Evolutionary conservation across 2,888 invertebrate genomes (phyloP).

Genomic region (Petrolisthes manimaculis): DNA sequence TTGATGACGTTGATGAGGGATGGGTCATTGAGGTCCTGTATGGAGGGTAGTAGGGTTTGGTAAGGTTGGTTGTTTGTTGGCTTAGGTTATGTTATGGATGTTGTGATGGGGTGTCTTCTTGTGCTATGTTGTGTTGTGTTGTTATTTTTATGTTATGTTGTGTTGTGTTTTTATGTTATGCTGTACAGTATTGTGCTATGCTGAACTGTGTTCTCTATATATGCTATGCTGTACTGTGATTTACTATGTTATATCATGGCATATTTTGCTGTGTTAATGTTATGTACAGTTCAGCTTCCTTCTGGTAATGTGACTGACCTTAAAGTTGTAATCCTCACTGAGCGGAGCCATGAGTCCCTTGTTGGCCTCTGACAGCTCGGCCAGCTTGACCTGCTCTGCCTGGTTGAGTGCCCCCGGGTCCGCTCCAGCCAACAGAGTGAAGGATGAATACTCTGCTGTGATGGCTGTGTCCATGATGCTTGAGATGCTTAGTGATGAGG

Average conservation of each 20-base stretch:
- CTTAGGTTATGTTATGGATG: neutral
- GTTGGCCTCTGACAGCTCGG: constrained; percentile 87
- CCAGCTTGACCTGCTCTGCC: constrained; percentile 86
- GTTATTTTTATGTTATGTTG: too few relatives aligned
- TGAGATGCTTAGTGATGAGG: neutral
- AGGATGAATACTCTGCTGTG: neutral
- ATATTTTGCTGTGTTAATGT: too few relatives aligned
- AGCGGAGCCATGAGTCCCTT: constrained; percentile 86
- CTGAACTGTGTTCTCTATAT: too few relatives aligned
- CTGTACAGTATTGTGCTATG: too few relatives aligned
- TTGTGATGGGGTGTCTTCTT: neutral
- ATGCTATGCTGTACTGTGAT: too few relatives aligned
- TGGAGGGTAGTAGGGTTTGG: neutral
- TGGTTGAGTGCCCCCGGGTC: constrained; percentile 75
- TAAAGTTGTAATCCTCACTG: constrained; percentile 82
- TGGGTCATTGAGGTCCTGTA: constrained; percentile 63
- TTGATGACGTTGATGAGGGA: constrained; percentile 85
- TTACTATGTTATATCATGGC: too few relatives aligned
- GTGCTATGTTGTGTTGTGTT: too few relatives aligned
- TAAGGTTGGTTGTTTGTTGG: neutral
- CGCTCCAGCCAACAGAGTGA: neutral
- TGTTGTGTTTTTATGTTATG: too few relatives aligned
- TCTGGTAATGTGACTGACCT: constrained; percentile 27
- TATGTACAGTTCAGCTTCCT: too few relatives aligned
- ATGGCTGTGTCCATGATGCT: neutral